Base-by-base conservation (phyloP, 2,888 invertebrate species). In the Syrphus vitripennis region DNA sequence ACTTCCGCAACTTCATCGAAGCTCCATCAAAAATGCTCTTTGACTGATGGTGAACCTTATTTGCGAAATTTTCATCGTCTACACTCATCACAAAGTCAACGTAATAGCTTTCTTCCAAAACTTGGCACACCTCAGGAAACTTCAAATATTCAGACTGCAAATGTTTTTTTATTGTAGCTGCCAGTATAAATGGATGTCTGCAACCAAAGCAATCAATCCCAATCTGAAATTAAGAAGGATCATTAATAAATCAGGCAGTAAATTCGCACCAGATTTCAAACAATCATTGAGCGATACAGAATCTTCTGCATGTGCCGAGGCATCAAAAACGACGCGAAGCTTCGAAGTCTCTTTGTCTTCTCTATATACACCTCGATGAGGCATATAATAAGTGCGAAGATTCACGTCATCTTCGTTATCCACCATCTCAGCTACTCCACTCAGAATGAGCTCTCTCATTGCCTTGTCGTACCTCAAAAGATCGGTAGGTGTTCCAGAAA, bases 301-400 rank as follows among this genome's bases (percentile, higher is more conserved):
- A 16, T 40, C 3, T 69, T 40, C 55, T 10, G 40, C 55, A 55
- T 55, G 55, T 19, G 55, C 40, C 1, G 70, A 55, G 6, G 70
- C 70, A 14, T 70, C 55, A 12, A 19, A 70, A 3, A 55, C 70
- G 4, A 70, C 16, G 12, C 70, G 63, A n/a, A 63, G 10, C 40
- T 63, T 63, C 16, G 63, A 9, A 7, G 61, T 74, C 1, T n/a
- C 26, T 16, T 72, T 72, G 16, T 61, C 50, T 34, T 72, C 72
- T 12, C 50, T 34, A 24, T 50, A 61, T 9, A 61, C 63, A 31
- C 50, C 63, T 9, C 74, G 63, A 63, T 74, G 72, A 6, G 72
- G 48, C 31, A 61, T 4, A n/a, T 63, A 59, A 19, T 72, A 72
- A 7, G 26, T 72, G 7, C 24, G 50, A n/a, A 21, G 24, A 5